A percentile compares a stretch with the other conserved stretches of the same genome.
These are phyloP conservation scores for Neodon shergylaensis DNA, from an alignment of 2,113 vertebrate species.

Conservation along the genomic window DNA sequence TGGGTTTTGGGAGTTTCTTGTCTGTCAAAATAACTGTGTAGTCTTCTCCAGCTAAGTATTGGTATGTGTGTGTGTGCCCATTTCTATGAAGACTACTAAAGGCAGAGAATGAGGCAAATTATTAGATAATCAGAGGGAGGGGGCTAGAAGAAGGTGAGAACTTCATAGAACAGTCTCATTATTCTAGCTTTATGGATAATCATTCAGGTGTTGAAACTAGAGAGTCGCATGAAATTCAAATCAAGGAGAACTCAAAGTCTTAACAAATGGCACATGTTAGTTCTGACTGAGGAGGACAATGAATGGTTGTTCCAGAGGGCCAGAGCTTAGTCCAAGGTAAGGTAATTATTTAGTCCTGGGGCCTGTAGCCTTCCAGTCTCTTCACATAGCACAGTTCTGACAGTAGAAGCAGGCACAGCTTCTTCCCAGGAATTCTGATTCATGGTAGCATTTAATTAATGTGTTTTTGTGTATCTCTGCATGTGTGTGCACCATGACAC, in stretches of 20 bases:
- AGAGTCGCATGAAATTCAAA: background rate
- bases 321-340: background rate
- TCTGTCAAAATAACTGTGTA: background rate
- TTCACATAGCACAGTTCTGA: background rate
- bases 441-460: background rate
- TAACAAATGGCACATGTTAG: background rate
- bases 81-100: background rate
- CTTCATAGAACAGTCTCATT: background rate
- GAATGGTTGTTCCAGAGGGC: background rate
- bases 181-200: background rate
- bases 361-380: background rate
- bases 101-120: background rate
- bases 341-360: background rate
- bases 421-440: background rate
- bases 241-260: background rate
- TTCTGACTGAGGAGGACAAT: background rate
- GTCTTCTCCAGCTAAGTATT: background rate
- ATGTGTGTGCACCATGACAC: background rate
- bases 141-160: background rate
- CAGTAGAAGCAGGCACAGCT: background rate
- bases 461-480: background rate
- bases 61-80: background rate
- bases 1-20: background rate
- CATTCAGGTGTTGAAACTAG: background rate
- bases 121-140: background rate